Base-by-base conservation (phyloP, 2,113 vertebrate species). In the Hippocampus comes region DNA sequence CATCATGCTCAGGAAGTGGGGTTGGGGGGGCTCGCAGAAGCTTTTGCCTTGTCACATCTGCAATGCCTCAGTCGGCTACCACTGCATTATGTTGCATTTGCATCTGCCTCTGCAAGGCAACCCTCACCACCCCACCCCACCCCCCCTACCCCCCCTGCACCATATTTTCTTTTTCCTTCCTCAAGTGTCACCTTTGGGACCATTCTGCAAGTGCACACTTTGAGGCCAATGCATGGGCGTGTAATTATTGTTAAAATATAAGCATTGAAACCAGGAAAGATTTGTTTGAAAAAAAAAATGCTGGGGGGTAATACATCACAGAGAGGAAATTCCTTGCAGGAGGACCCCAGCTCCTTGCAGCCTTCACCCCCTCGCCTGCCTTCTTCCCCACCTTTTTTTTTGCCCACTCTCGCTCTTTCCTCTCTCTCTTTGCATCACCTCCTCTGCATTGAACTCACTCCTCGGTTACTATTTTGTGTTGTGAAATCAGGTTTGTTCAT, bases 61-160 rank as follows among this genome's bases (percentile, higher is more conserved):
- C 85, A 86, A 38, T 74, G 79, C 81, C 76, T 66, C 73, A 69
- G 75, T 63, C 75, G 20, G 75, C 81, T 78, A 48, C 79, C 86
- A 79, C 84, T 86, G 90, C 89, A 88, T 91, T 89, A 83, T 85
- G 84, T 88, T 87, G 86, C 83, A 89, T 90, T 90, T 86, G 80
- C 89, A 91, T 89, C 78, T 85, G 86, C 88, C 87, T 89, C 83
- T 81, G 87, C 87, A 85, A 78, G 69, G 67, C 78, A 63, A 76
- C 15, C 72, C 66, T 68, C 11, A 46, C 17, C 7, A 56, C 7
- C 11, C 63, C 63, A 63, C 21, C 21, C n/a, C 7, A 34, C 7
- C 21, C 20, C 10, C 30, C 15, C 23, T 2, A 25, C 6, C 20
- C 14, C 18, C n/a, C 17, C 21, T 9, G 17, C 0, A 11, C 41